A percentile compares a stretch with the other conserved stretches of the same genome.
Evolutionary conservation across 2,797 vertebrate species (phyloP).

Genomic region (Malacoctenus gilli): DNA sequence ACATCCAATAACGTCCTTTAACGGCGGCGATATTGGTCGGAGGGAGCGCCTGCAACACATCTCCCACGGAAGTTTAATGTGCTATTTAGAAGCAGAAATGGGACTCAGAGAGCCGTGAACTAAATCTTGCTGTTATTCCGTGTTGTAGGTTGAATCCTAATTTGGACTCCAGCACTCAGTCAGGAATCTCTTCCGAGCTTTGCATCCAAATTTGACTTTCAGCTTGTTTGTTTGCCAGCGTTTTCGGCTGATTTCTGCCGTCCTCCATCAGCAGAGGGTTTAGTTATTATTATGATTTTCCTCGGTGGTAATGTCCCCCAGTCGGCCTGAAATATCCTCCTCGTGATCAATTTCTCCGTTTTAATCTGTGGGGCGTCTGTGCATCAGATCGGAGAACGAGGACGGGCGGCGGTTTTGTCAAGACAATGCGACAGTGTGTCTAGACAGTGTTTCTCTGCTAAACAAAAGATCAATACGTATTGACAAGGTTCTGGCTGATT

Average conservation of each 20-base stretch:
- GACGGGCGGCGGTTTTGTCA: conserved; percentile 52
- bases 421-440: conserved; percentile 54
- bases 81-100: conserved; percentile 56
- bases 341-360: conserved; percentile 56
- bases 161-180: conserved; percentile 42
- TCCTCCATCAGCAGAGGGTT: conserved; percentile 23
- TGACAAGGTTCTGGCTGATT: conserved; percentile 42
- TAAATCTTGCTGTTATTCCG: conserved; percentile 44
- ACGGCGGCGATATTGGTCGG: conserved; percentile 1
- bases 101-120: conserved; percentile 39
- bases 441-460: conserved; percentile 62
- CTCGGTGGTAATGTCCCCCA: conserved; percentile 30
- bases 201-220: conserved; percentile 59
- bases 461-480: conserved; percentile 71
- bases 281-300: conserved; percentile 22
- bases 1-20: too few relatives aligned
- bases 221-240: conserved; percentile 48
- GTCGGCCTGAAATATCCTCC: conserved; percentile 53
- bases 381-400: conserved; percentile 25
- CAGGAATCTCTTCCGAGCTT: conserved; percentile 38
- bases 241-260: conserved; percentile 48
- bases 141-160: conserved; percentile 59
- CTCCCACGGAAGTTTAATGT: conserved; percentile 46
- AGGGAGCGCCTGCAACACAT: conserved; percentile 5
- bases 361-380: conserved; percentile 43